Percentiles rank a stretch among this genome's conserved stretches.
phyloP scores from a whole-genome alignment of 2,888 invertebrate species.

The Melikaiella ostensackeni region DNA sequence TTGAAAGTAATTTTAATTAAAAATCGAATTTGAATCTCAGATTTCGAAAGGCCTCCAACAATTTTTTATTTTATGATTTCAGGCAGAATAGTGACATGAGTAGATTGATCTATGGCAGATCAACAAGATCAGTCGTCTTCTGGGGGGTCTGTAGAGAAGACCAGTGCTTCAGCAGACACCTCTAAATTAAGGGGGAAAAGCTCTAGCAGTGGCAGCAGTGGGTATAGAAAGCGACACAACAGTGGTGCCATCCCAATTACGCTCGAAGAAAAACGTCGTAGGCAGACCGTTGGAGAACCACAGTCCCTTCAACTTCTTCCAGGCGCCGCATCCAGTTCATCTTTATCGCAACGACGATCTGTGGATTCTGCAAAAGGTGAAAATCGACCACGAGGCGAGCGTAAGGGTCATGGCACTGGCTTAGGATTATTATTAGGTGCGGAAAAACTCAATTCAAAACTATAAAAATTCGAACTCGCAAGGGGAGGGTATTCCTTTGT shows the following conservation, averaged over 20 bases:
- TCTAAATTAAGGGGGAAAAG: conserved; percentile 74
- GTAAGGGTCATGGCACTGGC: conserved; percentile 71
- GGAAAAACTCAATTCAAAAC: conserved; percentile 33
- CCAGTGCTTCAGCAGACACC: conserved; percentile 77
- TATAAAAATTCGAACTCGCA: background rate
- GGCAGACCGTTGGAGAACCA: conserved; percentile 66
- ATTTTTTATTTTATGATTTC: conserved; percentile 47
- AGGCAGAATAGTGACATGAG: conserved; percentile 78
- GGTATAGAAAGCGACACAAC: conserved; percentile 74
- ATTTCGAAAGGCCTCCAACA: no score
- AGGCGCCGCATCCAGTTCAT: conserved; percentile 42
- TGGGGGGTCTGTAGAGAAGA: conserved; percentile 78
- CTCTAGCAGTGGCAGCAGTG: conserved; percentile 64
- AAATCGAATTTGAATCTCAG: no score
- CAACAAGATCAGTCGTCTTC: conserved; percentile 77
- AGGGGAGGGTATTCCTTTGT: background rate
- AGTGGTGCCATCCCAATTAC: conserved; percentile 67
- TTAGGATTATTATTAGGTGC: conserved; percentile 73
- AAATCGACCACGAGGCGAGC: conserved; percentile 69
- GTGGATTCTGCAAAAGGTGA: conserved; percentile 69
- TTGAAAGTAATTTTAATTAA: no score
- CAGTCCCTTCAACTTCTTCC: conserved; percentile 64
- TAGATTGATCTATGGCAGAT: conserved; percentile 78
- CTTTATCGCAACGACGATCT: conserved; percentile 62
- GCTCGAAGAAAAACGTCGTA: conserved; percentile 73